Conservation (phyloP, 2,888 invertebrate species). For the Nephrotoma appendiculata region DNA sequence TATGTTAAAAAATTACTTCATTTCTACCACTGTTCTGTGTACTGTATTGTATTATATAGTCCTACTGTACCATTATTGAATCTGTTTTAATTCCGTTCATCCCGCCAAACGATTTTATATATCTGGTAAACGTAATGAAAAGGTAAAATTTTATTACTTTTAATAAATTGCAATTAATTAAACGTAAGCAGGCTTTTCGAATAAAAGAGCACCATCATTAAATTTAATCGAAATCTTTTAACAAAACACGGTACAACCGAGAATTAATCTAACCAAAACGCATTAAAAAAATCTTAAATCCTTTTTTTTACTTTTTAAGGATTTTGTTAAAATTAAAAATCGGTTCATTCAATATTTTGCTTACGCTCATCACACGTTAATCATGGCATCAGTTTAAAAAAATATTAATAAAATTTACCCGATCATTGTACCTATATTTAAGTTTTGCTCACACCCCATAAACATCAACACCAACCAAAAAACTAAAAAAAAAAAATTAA, state of each 20-base stretch:
- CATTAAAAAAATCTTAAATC: background rate
- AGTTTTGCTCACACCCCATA: background rate
- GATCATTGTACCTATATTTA: background rate
- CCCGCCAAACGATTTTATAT: too few relatives aligned
- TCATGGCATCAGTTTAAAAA: background rate
- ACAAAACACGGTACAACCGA: too few relatives aligned
- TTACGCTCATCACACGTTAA: background rate
- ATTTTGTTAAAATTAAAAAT: background rate
- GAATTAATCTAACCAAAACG: background rate
- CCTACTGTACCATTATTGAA: too few relatives aligned
- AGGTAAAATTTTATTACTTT: background rate
- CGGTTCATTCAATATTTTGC: background rate
- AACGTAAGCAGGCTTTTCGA: background rate
- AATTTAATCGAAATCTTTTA: background rate
- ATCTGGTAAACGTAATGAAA: too few relatives aligned
- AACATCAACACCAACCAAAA: background rate
- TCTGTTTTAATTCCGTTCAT: too few relatives aligned
- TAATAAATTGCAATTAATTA: background rate
- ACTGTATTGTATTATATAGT: too few relatives aligned
- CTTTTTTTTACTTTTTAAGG: background rate
- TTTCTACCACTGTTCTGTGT: too few relatives aligned
- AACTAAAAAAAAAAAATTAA: background rate
- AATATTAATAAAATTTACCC: background rate
- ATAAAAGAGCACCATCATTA: background rate
- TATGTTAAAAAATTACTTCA: too few relatives aligned